Conservation (phyloP, 2,113 vertebrate species). For the Motacilla tschutschensis region DNA sequence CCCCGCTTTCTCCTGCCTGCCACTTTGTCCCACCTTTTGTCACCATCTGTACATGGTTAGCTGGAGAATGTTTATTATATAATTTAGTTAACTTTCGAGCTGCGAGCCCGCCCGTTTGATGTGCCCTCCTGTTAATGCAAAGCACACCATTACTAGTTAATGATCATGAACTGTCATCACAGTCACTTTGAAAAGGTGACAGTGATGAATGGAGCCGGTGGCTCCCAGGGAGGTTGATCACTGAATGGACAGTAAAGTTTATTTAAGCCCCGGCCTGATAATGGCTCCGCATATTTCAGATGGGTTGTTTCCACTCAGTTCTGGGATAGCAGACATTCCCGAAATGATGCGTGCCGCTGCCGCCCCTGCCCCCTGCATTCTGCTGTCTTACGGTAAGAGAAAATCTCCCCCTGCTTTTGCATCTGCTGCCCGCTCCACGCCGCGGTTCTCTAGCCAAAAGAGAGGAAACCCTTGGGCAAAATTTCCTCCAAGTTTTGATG, state of each 20-base stretch:
- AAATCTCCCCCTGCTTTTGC: background rate
- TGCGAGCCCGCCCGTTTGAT: slow-evolving; percentile 66
- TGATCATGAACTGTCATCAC: slow-evolving; percentile 82
- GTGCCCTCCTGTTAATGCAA: slow-evolving; percentile 77
- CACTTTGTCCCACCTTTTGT: slow-evolving; percentile 49
- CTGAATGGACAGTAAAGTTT: slow-evolving; percentile 79
- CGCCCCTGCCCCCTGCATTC: background rate
- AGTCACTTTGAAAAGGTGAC: slow-evolving; percentile 79
- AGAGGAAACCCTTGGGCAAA: background rate
- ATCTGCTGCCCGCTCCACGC: background rate
- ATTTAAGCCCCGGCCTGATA: slow-evolving; percentile 80
- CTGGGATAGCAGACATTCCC: slow-evolving; percentile 64
- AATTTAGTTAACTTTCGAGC: slow-evolving; percentile 54
- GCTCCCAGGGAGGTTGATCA: slow-evolving; percentile 72
- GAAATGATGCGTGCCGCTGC: background rate
- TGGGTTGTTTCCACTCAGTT: slow-evolving; percentile 65
- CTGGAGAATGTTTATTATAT: slow-evolving; percentile 54
- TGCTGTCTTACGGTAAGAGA: background rate
- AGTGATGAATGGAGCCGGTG: slow-evolving; percentile 77
- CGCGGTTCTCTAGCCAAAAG: background rate
- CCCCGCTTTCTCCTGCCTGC: background rate
- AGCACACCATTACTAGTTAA: slow-evolving; percentile 82
- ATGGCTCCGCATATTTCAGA: slow-evolving; percentile 71
- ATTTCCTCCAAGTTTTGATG: background rate
- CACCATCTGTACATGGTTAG: slow-evolving; percentile 65